Percentiles rank a stretch among this genome's conserved stretches.
phyloP scores from a whole-genome alignment of 2,888 invertebrate genomes.

The Cheilosia urbana region DNA sequence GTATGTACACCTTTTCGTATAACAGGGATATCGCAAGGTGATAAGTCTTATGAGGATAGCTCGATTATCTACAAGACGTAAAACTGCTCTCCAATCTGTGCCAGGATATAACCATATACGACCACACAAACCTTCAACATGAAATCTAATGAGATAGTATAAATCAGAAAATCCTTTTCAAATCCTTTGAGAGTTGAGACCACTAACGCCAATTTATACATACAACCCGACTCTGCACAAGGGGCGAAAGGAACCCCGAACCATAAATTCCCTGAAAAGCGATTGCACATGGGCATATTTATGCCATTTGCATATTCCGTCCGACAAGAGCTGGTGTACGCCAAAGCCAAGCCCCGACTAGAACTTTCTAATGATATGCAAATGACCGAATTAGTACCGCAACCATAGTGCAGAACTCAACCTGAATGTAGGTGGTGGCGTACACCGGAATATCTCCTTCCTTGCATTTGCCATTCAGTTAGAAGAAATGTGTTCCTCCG shows the following conservation, averaged over 20 bases:
- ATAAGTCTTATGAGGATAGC: constrained; percentile 35
- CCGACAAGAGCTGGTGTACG: constrained; percentile 14
- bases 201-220: constrained; percentile 14
- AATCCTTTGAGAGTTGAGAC: constrained; percentile 37
- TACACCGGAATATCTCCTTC: constrained; percentile 13
- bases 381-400: constrained; percentile 70
- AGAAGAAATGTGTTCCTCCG: neutral
- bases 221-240: neutral
- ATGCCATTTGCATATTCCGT: constrained; percentile 56
- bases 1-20: neutral
- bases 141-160: constrained; percentile 66
- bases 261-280: constrained; percentile 46
- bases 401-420: constrained; percentile 33
- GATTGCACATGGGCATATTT: constrained; percentile 43
- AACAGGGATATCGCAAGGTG: constrained; percentile 8
- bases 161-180: constrained; percentile 58
- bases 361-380: constrained; percentile 68
- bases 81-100: constrained; percentile 11
- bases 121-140: constrained; percentile 44
- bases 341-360: constrained; percentile 34
- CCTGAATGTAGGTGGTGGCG: constrained; percentile 9
- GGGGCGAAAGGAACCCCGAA: constrained; percentile 43
- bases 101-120: neutral
- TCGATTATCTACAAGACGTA: constrained; percentile 38
- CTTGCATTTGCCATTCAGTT: constrained; percentile 2